Base-by-base conservation (phyloP, 1,140 invertebrate species). In the Zaprionus africanus region DNA sequence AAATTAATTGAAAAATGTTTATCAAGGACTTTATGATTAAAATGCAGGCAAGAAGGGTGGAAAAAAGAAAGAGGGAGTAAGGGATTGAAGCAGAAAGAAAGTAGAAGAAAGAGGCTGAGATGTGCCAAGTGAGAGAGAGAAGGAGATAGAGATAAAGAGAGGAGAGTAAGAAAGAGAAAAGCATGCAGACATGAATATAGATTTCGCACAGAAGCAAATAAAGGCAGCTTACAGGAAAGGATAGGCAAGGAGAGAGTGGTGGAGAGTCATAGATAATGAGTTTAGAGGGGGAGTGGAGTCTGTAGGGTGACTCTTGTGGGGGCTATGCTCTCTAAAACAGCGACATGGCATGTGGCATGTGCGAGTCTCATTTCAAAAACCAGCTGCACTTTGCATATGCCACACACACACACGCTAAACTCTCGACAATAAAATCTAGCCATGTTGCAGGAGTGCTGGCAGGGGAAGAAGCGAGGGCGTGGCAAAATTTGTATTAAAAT, bases 1-100 rank as follows among this genome's bases (percentile, higher is more conserved):
- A 88, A 88, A 84, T 88, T 88, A 88, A 88, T 88, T 88, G 85
- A 88, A 88, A 88, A 88, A 88, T 88, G 85, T 88, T 88, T 88
- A 88, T 90, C 85, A 88, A 88, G 85, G 85, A 88, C 81, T 79
- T 84, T 88, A 58, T 74, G 75, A 76, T 78, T 76, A 81, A 74
- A 78, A 84, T 72, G 66, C 67, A 63, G 34, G 17, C 6, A 24
- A 53, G 26, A 24, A 24, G 15, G 46, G 26, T 31, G 51, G 19
- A 2, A 31, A 5, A 31, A 9, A 31, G 28, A 28, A 7, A 7
- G 28, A 7, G 28, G 9, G 2, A 11, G 31, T 9, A 34, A 11
- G 31, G 31, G 9, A 11, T 34, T 34, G 31, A 34, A 34, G 9
- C 7, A 11, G 31, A 34, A 34, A 34, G 9, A 34, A 31, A 31